phyloP scores from a whole-genome alignment of 2,797 vertebrate genomes.

The Enteromius treurensis region DNA sequence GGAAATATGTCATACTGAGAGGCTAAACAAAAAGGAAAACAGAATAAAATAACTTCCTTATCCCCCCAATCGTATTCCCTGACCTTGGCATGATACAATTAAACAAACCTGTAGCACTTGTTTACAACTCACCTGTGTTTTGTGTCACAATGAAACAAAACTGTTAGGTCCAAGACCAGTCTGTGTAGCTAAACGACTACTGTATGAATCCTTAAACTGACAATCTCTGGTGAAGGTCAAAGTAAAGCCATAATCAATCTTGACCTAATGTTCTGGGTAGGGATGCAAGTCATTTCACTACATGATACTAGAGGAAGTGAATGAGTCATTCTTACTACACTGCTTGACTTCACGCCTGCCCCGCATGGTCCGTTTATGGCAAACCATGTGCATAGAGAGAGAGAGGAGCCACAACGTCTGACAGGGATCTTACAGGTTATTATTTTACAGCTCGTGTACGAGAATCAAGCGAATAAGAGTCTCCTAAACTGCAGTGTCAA shows the following conservation, averaged over 20 bases:
- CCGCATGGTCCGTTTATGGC: slow-evolving; percentile 37
- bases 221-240: slow-evolving; percentile 34
- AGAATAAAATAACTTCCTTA: not conserved
- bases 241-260: slow-evolving; percentile 11
- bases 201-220: not conserved
- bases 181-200: not conserved
- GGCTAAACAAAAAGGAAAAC: not conserved
- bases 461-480: slow-evolving; percentile 2
- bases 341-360: slow-evolving; percentile 40
- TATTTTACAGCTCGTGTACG: not conserved
- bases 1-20: not conserved
- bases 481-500: not conserved
- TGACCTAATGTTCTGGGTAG: slow-evolving; percentile 35
- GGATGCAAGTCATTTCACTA: slow-evolving; percentile 45
- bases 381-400: slow-evolving; percentile 13
- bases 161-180: not conserved
- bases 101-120: not conserved
- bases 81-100: not conserved
- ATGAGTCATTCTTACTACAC: slow-evolving; percentile 53
- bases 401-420: not conserved
- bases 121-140: not conserved
- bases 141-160: not conserved
- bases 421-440: not conserved
- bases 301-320: slow-evolving; percentile 39
- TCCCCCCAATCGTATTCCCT: not conserved